Percentiles rank a stretch among this genome's conserved stretches.
Conservation (phyloP, 2,797 vertebrate species). For the Etheostoma nigrum region DNA sequence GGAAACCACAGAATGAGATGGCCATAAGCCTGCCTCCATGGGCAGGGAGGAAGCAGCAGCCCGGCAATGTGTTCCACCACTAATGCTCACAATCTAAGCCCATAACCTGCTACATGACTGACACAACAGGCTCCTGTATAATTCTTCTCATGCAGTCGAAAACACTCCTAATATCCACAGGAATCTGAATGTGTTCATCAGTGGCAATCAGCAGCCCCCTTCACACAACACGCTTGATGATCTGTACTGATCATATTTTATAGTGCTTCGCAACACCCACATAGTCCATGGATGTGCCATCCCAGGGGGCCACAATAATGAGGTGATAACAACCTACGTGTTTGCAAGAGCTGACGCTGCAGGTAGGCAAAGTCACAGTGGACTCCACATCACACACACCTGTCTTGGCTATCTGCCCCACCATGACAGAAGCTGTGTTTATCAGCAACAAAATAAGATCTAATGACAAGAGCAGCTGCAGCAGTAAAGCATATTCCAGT, state of each 20-base stretch:
- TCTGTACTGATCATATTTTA: conserved; percentile 50
- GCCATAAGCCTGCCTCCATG: background rate
- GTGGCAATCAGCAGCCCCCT: conserved; percentile 38
- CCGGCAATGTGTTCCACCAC: conserved; percentile 1
- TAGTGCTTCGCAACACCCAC: conserved; percentile 51
- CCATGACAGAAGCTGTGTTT: conserved; percentile 3
- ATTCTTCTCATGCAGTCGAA: conserved; percentile 33
- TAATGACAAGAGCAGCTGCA: conserved; percentile 35
- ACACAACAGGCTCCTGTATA: conserved; percentile 19
- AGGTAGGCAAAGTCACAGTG: conserved; percentile 25
- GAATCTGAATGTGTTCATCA: conserved; percentile 58
- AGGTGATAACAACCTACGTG: conserved; percentile 46
- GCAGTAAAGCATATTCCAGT: background rate
- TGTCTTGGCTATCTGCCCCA: conserved; percentile 4
- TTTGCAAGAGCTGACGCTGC: conserved; percentile 47
- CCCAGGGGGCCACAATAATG: conserved; percentile 30
- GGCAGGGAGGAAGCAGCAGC: background rate
- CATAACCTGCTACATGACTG: conserved; percentile 22
- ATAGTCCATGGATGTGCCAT: conserved; percentile 16
- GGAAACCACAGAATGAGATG: background rate
- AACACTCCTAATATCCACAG: conserved; percentile 37
- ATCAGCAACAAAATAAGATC: conserved; percentile 21
- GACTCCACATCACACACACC: conserved; percentile 22
- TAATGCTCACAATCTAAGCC: conserved; percentile 42
- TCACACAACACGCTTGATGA: conserved; percentile 28